Evolutionary conservation across 2,888 invertebrate species (phyloP), one percentile per base, ranked within the genome.

Genomic region (Andrena haemorrhoa): DNA sequence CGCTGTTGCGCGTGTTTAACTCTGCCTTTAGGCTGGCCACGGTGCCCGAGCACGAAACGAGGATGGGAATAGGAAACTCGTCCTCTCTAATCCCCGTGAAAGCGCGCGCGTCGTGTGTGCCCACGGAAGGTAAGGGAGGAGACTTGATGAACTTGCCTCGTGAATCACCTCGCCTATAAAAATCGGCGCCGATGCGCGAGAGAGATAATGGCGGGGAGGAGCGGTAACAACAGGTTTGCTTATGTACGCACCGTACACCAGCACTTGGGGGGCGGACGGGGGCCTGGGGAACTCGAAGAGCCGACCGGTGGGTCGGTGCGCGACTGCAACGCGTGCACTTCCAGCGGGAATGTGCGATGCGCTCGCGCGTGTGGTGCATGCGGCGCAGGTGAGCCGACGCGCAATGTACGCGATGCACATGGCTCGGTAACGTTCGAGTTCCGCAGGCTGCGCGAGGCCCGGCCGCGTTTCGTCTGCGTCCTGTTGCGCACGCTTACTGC

Each of bases 151-250:
- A 90, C 90, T 90, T 89, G 90, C 86, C 90, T 90, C 90, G 90
- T 90, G 90, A 90, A 90, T 90, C 90, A 90, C 86, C 83, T 82
- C 65, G 81, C 85, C 86, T 89, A 88, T 89, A 90, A 90, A 90
- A 90, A 90, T 90, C 77, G 84, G 82, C 86, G 90, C 81, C 88
- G 90, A 90, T 90, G 89, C 89, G 89, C 82, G 87, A 87, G 89
- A 86, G 88, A 90, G 90, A 92, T 92, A 91, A 90, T 89, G 85
- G 86, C 79, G 84, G 83, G 83, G 87, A 85, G 89, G 88, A 88
- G 88, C 86, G 85, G 89, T 90, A 91, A 91, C 91, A 91, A 91
- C 91, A 90, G 90, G 91, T 91, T 91, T 88, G 86, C 86, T 82
- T 84, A 81, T 90, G 86, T 88, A 86, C 83, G 88, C 86, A 79